Base-by-base conservation (phyloP, 1,140 invertebrate species). In the Formica exsecta region DNA sequence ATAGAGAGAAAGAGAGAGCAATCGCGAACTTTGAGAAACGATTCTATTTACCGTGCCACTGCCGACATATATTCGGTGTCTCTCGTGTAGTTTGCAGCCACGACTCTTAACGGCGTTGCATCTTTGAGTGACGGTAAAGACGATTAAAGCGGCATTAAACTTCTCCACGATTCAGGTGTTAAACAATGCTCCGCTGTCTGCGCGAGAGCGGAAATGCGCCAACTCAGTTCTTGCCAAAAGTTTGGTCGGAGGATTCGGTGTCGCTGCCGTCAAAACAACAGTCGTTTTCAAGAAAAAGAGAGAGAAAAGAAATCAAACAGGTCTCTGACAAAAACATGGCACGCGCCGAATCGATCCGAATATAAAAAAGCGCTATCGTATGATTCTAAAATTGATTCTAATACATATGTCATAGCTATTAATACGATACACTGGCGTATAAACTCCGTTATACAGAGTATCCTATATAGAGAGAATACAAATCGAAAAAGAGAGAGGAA, bases 41-140 rank as follows among this genome's bases (percentile, higher is more conserved):
- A 75, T 22, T 62, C 86, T 48, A 74, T 79, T 85, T 76, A 68
- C 22, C 57, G 86, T 54, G 64, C 54, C 36, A 65, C 22, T 73
- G 51, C 32, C 19, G 38, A 19, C n/a, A 73, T 65, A 36, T 74
- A 80, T 70, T 81, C 48, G 19, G 48, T 19, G 48, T 16, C 48
- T 57, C 11, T 59, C 62, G 6, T 77, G 38, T 64, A 62, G 22
- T 13, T 66, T 16, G 29, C 13, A 36, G 13, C 9, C 36, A 51
- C 75, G 16, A 25, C 41, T 38, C 25, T 84, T 62, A 66, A 44
- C 4, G 32, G 16, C 54, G 13, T 74, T 62, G 32, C 62, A 68
- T n/a, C 29, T 51, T 48, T 38, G 48, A 73, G 16, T 57, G 74
- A 86, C 7, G 25, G 29, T 80, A 80, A 65, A 80, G 41, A 36